Base-by-base conservation (phyloP, 2,797 vertebrate species). In the Sus cebifrons region DNA sequence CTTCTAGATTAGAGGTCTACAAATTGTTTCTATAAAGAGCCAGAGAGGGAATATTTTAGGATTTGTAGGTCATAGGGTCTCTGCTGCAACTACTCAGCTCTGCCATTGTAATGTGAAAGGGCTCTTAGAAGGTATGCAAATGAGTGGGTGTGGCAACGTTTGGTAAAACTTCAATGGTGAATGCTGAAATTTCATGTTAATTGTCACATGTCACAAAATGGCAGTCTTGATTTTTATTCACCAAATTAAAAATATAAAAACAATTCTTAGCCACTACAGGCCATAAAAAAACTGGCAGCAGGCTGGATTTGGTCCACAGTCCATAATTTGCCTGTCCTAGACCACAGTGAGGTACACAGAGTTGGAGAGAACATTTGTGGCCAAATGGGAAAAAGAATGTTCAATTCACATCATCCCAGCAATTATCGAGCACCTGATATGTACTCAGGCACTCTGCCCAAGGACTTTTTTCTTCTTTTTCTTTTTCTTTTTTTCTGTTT, bases 161-260 rank as follows among this genome's bases (percentile, higher is more conserved):
- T 82, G 58, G 73, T 25, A 85, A 79, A 81, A 85, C 40, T 27
- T 36, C 36, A 64, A n/a, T 65, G 36, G 25, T 32, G 44, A 12
- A 89, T 25, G 54, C n/a, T 32, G 78, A 79, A 79, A 91, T 91
- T 82, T 82, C 36, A 11, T 25, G 1, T 7, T 74, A 20, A 95
- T 79, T 89, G 89, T 91, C 75, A 36, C 18, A 79, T 11, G 21
- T 62, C 65, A 60, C 23, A 9, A 86, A 82, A 86, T 75, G n/a
- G 17, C 40, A 60, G n/a, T 60, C 44, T 79, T 67, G 5, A 84
- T 29, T 94, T 87, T 91, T 88, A 70, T 78, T 65, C 56, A 68
- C 92, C 44, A 82, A 71, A 15, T 83, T 62, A 11, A 91, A 96
- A 95, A 49, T 74, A 32, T 68, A 64, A 75, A 94, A 92, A 12